Evolutionary conservation across 2,888 invertebrate species (phyloP), one percentile per base, ranked within the genome.

Genomic region (Pterostichus niger): DNA sequence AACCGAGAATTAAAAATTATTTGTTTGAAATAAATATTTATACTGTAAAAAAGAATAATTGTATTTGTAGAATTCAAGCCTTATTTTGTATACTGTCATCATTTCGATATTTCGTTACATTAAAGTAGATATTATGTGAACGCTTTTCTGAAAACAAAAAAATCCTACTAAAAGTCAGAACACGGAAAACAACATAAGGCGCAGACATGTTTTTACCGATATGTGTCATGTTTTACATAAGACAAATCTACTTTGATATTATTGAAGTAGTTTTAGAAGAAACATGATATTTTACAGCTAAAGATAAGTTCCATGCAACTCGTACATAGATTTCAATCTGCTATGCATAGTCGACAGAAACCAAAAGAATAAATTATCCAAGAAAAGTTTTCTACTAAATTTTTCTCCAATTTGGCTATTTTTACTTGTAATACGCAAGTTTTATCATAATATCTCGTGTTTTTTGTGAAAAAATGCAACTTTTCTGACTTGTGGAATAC

Each of bases 241-340:
- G 17, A 73, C 73, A 44, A 46, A 49, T 73, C 75, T 75, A 52
- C 73, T 73, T 17, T 52, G 75, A 52, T 75, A 75, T 52, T 49
- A 75, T 54, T 75, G 52, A 52, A 75, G 31, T 13, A 33, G 52
- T 17, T 52, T 49, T 24, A 64, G 75, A 49, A 75, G 75, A 49
- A 75, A 75, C 52, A 75, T 44, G 73, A 49, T 75, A 75, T 75
- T 75, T 75, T 75, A 52, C 73, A 46, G 52, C 75, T 75, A 44
- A 46, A 73, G 73, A 35, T 73, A 71, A 71, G 68, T 71, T 44
- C 15, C 68, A 71, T 64, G 68, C 68, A 17, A 71, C 59, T 59
- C 44, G 68, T 44, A 71, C 44, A 71, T 71, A 71, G 40, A 71
- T 71, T 71, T 71, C 68, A 71, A 44, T 71, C 68, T 71, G 40